Base-by-base conservation (phyloP, 2,113 vertebrate species). In the Lepisosteus osseus region DNA sequence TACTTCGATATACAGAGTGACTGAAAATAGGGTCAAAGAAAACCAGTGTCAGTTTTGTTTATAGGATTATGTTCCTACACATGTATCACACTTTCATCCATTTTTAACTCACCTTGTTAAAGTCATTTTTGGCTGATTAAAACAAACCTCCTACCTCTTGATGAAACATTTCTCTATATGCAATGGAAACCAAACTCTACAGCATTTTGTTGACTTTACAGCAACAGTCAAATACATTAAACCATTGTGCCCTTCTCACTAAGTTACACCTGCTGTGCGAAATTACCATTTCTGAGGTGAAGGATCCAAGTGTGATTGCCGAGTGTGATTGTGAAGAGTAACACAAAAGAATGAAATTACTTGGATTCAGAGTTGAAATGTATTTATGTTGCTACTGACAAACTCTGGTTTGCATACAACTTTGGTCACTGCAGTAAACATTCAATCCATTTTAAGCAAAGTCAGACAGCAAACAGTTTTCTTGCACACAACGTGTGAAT, bases 41-140 rank as follows among this genome's bases (percentile, higher is more conserved):
- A 29, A 29, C 29, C 29, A 29, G 29, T 29, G 29, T 29, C 29
- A 29, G 29, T 29, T 29, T 29, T 29, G 29, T 29, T 1, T 29
- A 29, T 29, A 1, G 29, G 29, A 29, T 51, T 6, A 51, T 51
- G 47, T 51, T 51, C 9, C 47, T 51, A 9, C 5, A 51, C 1
- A 51, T 51, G 5, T 9, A 51, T 51, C 5, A 9, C 5, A 9
- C 5, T 5, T 5, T 51, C 9, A 6, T 51, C 5, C 9, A 5
- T 51, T 51, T 51, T 51, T 85, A 80, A 82, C 86, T 89, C 86
- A 87, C 84, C 85, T 87, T 90, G 82, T 67, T 80, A 87, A 83
- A 86, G 86, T 88, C 86, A 88, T 85, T 87, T 82, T 84, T 82
- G 85, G 79, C 86, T 90, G 87, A 90, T 90, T 89, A 89, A 85